Evolutionary conservation across 2,888 invertebrate species (phyloP).

Genomic region (Hymenopus coronatus): DNA sequence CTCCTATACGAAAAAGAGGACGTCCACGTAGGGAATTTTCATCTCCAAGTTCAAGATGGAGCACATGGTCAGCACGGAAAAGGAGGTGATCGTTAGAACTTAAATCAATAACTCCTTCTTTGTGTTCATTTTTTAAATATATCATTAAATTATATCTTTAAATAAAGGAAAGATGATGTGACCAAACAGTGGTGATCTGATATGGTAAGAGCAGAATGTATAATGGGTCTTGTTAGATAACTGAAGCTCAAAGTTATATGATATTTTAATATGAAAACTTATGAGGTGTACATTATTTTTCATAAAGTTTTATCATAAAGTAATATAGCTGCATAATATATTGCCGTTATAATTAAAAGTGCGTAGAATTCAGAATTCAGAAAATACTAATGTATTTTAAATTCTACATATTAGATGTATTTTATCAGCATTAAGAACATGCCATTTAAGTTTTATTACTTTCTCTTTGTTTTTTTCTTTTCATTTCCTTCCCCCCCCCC

Average conservation of each 20-base stretch:
- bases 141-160: slow-evolving; percentile 17
- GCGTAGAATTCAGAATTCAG: not conserved
- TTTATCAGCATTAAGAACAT: not conserved
- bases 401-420: not conserved
- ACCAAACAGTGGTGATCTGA: not conserved
- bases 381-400: not conserved
- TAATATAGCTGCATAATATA: not conserved
- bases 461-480: too few relatives aligned
- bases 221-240: not conserved
- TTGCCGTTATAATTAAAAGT: not conserved
- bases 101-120: not conserved
- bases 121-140: slow-evolving; percentile 21
- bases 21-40: slow-evolving; percentile 2
- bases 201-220: not conserved
- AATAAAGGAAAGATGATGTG: not conserved
- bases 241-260: not conserved
- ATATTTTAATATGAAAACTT: not conserved
- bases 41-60: slow-evolving; percentile 5
- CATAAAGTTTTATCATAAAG: not conserved
- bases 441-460: too few relatives aligned
- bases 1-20: not conserved
- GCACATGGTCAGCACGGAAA: slow-evolving; percentile 17
- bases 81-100: slow-evolving; percentile 17
- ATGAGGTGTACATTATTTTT: not conserved
- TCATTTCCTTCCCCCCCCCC: too few relatives aligned